Evolutionary conservation across 2,888 invertebrate species (phyloP), one percentile per base, ranked within the genome.

Genomic region (Heliconius ismenius): DNA sequence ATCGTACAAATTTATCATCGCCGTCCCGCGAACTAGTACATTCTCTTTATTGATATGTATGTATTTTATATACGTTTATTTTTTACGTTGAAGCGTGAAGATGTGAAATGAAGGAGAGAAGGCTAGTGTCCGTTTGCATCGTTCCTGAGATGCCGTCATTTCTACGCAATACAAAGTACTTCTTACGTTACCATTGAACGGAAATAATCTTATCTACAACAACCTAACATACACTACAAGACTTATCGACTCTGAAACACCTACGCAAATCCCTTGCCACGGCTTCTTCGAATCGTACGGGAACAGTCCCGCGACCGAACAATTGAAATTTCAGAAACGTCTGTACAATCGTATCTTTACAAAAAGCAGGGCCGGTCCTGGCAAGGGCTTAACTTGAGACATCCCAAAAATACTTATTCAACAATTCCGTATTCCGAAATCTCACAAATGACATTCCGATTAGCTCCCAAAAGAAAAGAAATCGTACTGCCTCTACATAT

Each of bases 31-130:
- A 89, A 85, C 87, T 87, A 89, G 89, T 87, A 86, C 90, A 87
- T 86, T 84, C 85, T 89, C 85, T 87, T 88, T 88, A 89, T 86
- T 93, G 94, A 94, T 94, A 94, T 94, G 94, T 94, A 92, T 92
- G 88, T 90, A 58, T 92, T 92, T 92, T 92, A 90, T 89, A 90
- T 89, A 91, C 87, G 84, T 90, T 88, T 28, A 28, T 9, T 9
- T 32, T 67, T 81, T 72, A 86, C 86, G 85, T 86, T 84, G 84
- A 86, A 89, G 90, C 89, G 83, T 88, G 88, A 89, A 89, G 85
- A 87, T 83, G 85, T 83, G 87, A 86, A 84, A 83, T 73, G 88
- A 89, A 87, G 79, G 84, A 88, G 88, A 81, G 78, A 86, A 87
- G 87, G 85, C 87, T 88, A 86, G 91, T 93, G 92, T 92, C 93